Percentiles rank a stretch among this genome's conserved stretches.
Evolutionary conservation across 2,888 invertebrate species (phyloP).

Genomic region (Drosophila affinis): DNA sequence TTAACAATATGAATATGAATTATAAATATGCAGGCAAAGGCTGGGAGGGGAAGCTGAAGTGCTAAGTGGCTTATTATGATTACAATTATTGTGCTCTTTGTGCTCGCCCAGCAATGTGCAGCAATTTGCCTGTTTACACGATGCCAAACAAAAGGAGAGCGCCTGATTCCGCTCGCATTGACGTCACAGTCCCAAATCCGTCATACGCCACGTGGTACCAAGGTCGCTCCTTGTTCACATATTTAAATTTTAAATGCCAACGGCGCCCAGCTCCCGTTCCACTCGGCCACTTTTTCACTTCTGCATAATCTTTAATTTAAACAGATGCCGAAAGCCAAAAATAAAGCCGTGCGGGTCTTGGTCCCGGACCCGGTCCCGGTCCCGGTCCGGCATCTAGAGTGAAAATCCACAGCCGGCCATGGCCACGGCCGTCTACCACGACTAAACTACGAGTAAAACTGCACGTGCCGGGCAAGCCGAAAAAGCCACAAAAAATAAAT

Average conservation of each 20-base stretch:
- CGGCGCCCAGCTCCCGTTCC: conserved; percentile 14
- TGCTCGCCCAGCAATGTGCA: conserved; percentile 31
- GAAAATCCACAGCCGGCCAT: conserved; percentile 39
- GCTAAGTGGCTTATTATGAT: conserved; percentile 74
- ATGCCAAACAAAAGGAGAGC: not conserved
- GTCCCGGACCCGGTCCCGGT: not conserved
- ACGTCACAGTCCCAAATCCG: conserved; percentile 42
- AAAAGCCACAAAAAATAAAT: conserved; percentile 46
- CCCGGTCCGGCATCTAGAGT: conserved; percentile 24
- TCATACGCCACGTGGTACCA: conserved; percentile 55
- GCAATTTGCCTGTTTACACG: conserved; percentile 40
- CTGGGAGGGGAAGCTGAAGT: conserved; percentile 44
- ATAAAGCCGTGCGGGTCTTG: conserved; percentile 44
- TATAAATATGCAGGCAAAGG: conserved; percentile 54
- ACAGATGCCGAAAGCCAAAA: conserved; percentile 73
- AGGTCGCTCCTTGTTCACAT: conserved; percentile 38
- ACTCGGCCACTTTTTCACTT: conserved; percentile 40
- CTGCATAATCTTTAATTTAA: conserved; percentile 72
- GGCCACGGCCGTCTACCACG: no score
- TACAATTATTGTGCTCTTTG: conserved; percentile 52
- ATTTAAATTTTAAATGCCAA: conserved; percentile 66
- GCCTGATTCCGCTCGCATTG: conserved; percentile 24
- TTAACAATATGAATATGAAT: conserved; percentile 73
- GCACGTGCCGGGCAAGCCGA: conserved; percentile 74
- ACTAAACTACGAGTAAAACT: conserved; percentile 50